These are phyloP conservation scores for Sinohyriopsis cumingii DNA, from an alignment of 2,888 invertebrate species.

Conservation along the genomic window DNA sequence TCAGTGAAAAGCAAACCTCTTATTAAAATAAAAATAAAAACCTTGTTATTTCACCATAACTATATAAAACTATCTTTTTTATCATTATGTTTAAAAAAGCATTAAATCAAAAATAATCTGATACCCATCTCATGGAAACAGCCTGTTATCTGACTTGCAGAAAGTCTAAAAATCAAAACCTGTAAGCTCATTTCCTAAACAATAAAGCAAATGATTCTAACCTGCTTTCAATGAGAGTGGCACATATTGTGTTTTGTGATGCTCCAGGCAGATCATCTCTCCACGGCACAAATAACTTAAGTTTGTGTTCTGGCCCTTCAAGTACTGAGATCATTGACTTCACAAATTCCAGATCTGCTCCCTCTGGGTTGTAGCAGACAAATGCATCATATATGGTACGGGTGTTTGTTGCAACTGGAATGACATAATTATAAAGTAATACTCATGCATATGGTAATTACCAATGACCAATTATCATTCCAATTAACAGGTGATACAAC, in stretches of 20 bases:
- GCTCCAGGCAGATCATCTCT: constrained; percentile 63
- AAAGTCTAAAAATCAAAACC: background rate
- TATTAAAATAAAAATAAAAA: too few relatives aligned
- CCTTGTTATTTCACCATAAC: too few relatives aligned
- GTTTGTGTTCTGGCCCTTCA: constrained; percentile 44
- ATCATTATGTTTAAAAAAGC: too few relatives aligned
- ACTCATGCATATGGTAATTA: background rate
- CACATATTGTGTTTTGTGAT: constrained; percentile 52
- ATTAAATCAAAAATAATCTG: too few relatives aligned
- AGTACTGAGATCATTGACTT: constrained; percentile 52
- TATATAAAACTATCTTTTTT: too few relatives aligned
- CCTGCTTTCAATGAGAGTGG: constrained; percentile 66
- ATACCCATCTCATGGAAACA: too few relatives aligned
- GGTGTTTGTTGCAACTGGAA: constrained; percentile 45
- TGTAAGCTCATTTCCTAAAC: background rate
- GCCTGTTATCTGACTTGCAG: background rate
- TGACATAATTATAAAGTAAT: background rate
- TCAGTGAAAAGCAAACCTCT: too few relatives aligned
- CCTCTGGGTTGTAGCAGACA: constrained; percentile 60
- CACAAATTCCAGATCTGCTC: constrained; percentile 60
- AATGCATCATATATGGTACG: constrained; percentile 64
- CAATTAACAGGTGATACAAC: too few relatives aligned
- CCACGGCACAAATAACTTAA: constrained; percentile 63
- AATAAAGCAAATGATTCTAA: constrained; percentile 15
- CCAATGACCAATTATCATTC: too few relatives aligned